Base-by-base conservation (phyloP, 1,140 invertebrate species). In the Paramacrobiotus metropolitanus region DNA sequence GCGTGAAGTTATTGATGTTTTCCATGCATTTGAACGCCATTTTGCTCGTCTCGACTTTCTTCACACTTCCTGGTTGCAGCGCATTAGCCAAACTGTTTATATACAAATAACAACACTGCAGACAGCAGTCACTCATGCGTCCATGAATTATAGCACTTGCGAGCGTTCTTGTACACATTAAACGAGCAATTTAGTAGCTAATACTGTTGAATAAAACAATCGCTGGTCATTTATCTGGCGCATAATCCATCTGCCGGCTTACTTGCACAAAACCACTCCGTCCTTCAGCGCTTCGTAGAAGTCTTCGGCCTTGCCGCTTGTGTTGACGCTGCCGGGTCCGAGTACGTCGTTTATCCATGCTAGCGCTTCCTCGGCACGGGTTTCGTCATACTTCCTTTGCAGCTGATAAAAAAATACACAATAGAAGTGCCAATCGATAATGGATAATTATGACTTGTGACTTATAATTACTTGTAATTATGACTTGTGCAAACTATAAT, bases 1-100 rank as follows among this genome's bases (percentile, higher is more conserved):
- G 83, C 61, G 96, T 76, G 75, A 97, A 97, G 3, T 81, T 81
- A 68, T 94, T 92, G 64, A 97, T 96, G 71, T 97, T 96, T 75
- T 96, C 92, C 92, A 96, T 96, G 70, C 88, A 93, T 69, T 93
- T 93, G 75, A 94, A 94, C n/a, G 89, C 88, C 82, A 90, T 86
- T 68, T 67, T 74, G 31, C 80, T 83, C 67, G 81, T 79, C 71
- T 91, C 90, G 63, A 91, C 80, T 75, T 89, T 91, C 75, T 87
- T 90, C 28, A 91, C 80, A 31, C 78, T 79, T 24, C 82, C 83
- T 0, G 83, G 78, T 44, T 70, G 66, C 31, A 72, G 66, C 44
- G 59, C 68, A 60, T 72, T 72, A 31, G 67, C 72, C 21, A 68
- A 40, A 60, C 70, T 71, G 40, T 29, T 65, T 66, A 62, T 29